These are phyloP conservation scores for Amphiprion clarkii DNA, from an alignment of 2,797 vertebrate species.

Conservation along the genomic window DNA sequence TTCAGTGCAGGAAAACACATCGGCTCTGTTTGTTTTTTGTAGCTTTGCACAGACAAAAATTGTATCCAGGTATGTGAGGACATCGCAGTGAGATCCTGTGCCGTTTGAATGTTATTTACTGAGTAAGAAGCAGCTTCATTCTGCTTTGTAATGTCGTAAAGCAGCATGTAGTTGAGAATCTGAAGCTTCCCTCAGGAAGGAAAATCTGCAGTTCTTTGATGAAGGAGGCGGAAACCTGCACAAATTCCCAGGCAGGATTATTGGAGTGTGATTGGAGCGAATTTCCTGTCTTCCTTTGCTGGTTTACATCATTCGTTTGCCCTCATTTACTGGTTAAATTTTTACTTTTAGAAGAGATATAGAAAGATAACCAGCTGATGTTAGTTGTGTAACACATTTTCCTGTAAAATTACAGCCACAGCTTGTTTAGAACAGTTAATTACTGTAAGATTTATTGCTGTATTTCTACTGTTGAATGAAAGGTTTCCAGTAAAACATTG, in stretches of 20 bases:
- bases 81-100: conserved; percentile 39
- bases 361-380: conserved; percentile 6
- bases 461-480: too few species aligned
- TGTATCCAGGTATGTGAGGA: conserved; percentile 13
- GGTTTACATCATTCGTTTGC: conserved; percentile 46
- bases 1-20: not conserved
- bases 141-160: conserved; percentile 51
- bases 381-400: conserved; percentile 14
- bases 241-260: conserved; percentile 67
- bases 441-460: too few species aligned
- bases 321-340: conserved; percentile 4
- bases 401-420: too few species aligned
- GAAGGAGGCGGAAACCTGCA: conserved; percentile 60
- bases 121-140: conserved; percentile 34
- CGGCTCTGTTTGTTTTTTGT: conserved; percentile 42
- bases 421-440: too few species aligned
- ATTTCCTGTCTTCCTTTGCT: conserved; percentile 50
- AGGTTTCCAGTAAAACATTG: too few species aligned
- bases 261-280: conserved; percentile 50
- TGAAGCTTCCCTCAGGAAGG: conserved; percentile 57
- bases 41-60: conserved; percentile 26
- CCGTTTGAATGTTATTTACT: conserved; percentile 44
- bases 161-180: conserved; percentile 43
- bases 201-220: conserved; percentile 58
- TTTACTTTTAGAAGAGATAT: not conserved